Evolutionary conservation across 1,140 invertebrate genomes (phyloP).

Genomic region (Aphaenogaster ashmeadi): DNA sequence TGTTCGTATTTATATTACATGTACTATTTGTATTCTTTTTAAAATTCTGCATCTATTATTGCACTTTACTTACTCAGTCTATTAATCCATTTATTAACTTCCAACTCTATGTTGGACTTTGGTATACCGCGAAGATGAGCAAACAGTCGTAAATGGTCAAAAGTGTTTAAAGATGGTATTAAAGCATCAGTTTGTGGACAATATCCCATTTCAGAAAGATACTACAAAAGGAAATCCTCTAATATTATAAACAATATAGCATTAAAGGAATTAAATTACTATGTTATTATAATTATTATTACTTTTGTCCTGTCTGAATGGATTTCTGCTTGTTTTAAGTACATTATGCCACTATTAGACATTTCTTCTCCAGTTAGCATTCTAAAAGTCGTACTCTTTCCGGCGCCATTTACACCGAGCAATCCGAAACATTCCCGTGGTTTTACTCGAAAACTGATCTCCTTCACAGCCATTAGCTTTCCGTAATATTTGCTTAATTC

Average conservation of each 20-base stretch:
- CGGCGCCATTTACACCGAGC: constrained; percentile 95
- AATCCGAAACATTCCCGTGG: constrained; percentile 95
- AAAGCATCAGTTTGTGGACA: constrained; percentile 92
- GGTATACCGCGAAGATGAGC: constrained; percentile 90
- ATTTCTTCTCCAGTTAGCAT: constrained; percentile 95
- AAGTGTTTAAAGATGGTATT: constrained; percentile 90
- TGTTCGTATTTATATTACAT: background rate
- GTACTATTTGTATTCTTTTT: background rate
- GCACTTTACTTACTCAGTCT: constrained; percentile 83
- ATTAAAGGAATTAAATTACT: constrained; percentile 10
- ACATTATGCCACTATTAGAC: constrained; percentile 89
- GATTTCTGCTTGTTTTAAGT: constrained; percentile 81
- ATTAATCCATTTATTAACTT: constrained; percentile 87
- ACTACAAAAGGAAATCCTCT: constrained; percentile 79
- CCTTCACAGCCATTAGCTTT: constrained; percentile 91
- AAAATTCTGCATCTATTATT: background rate
- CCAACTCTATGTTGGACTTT: constrained; percentile 85
- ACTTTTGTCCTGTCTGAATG: constrained; percentile 86
- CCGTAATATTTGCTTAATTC: constrained; percentile 91
- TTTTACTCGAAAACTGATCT: constrained; percentile 90
- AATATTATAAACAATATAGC: background rate
- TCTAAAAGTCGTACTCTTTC: constrained; percentile 95
- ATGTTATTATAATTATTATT: constrained; percentile 48
- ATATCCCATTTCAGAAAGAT: constrained; percentile 89
- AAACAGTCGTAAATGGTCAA: constrained; percentile 91